phyloP scores from a whole-genome alignment of 2,797 vertebrate genomes.

The Antrozous pallidus region DNA sequence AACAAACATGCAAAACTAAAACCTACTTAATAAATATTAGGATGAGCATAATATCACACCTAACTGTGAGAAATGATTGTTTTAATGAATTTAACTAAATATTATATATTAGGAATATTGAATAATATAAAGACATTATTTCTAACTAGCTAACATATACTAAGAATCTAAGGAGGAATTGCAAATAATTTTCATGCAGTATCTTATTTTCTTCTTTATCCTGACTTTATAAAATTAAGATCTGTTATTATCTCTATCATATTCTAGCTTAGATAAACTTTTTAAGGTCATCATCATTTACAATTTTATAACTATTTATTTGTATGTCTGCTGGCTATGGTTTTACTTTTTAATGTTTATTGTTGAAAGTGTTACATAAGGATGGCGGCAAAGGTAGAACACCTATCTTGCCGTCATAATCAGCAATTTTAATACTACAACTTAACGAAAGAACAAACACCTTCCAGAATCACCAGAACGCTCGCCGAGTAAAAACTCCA shows the following conservation, averaged over 20 bases:
- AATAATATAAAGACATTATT: not conserved
- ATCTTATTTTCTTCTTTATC: not conserved
- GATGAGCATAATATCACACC: not conserved
- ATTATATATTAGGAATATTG: not conserved
- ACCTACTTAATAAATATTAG: not conserved
- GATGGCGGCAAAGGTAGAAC: too few relatives aligned
- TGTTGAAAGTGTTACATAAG: too few relatives aligned
- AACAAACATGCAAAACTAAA: not conserved
- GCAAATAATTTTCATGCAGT: not conserved
- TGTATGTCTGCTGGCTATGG: too few relatives aligned
- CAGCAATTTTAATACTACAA: too few relatives aligned
- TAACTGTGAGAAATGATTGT: not conserved
- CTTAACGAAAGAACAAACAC: too few relatives aligned
- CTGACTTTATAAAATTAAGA: not conserved
- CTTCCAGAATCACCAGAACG: too few relatives aligned
- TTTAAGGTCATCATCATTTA: not conserved
- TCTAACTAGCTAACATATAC: not conserved
- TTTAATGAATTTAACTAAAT: slow-evolving; percentile 7
- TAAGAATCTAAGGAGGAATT: not conserved
- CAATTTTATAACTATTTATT: not conserved
- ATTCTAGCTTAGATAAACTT: not conserved
- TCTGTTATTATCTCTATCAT: not conserved
- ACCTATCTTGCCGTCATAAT: too few relatives aligned
- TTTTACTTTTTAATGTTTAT: too few relatives aligned
- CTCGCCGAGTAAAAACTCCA: too few relatives aligned